A percentile compares a stretch with the other conserved stretches of the same genome.
phyloP scores from a whole-genome alignment of 1,140 invertebrate genomes.

The Hylyphantes graminicola region DNA sequence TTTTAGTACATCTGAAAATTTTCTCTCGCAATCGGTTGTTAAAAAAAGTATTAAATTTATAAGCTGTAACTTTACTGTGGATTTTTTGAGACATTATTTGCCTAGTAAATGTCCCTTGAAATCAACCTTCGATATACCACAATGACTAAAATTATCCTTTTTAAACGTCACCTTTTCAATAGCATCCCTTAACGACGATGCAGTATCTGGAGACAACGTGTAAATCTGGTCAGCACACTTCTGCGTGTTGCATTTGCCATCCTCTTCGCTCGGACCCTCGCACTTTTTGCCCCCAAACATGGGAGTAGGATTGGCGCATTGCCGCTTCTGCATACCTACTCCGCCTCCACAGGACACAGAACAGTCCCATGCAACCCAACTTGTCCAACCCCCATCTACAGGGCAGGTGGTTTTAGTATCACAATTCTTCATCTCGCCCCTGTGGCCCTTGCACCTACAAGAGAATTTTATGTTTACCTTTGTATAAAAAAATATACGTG shows the following conservation, averaged over 20 bases:
- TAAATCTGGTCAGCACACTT: slow-evolving; percentile 53
- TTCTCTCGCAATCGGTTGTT: too few species aligned
- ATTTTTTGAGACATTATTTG: background rate
- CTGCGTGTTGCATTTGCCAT: slow-evolving; percentile 31
- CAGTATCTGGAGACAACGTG: slow-evolving; percentile 35
- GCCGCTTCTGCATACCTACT: slow-evolving; percentile 8
- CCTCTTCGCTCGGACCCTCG: slow-evolving; percentile 5
- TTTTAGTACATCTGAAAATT: too few species aligned
- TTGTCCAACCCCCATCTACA: slow-evolving; percentile 39
- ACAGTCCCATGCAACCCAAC: slow-evolving; percentile 41
- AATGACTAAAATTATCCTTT: background rate
- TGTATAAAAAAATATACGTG: background rate
- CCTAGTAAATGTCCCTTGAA: background rate
- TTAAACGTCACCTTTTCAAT: background rate
- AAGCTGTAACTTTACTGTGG: too few species aligned
- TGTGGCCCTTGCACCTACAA: slow-evolving; percentile 2
- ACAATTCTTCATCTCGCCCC: slow-evolving; percentile 35
- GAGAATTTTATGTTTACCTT: background rate
- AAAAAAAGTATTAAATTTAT: too few species aligned
- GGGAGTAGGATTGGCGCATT: slow-evolving; percentile 38
- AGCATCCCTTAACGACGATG: background rate
- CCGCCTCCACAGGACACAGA: slow-evolving; percentile 49
- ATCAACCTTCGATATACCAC: background rate
- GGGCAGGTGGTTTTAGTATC: slow-evolving; percentile 46
- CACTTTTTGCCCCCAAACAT: slow-evolving; percentile 40